These are phyloP conservation scores for Drosophila ercepeae DNA, from an alignment of 1,140 invertebrate genomes.

Conservation along the genomic window DNA sequence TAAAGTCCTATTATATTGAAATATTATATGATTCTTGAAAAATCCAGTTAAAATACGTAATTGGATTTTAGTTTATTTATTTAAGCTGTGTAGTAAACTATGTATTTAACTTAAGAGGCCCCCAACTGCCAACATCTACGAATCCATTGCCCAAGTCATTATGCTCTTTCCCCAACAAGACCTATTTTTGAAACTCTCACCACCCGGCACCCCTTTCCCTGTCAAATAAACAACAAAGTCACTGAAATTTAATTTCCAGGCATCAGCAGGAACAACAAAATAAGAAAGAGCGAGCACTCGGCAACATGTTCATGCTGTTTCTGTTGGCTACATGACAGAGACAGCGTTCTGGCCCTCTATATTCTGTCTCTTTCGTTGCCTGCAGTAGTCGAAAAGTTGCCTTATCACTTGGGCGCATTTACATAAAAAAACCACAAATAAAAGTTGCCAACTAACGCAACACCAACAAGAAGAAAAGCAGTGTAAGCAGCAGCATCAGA, in stretches of 20 bases:
- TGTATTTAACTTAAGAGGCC: neutral
- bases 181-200: neutral
- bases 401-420: slow-evolving; percentile 82
- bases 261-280: slow-evolving; percentile 48
- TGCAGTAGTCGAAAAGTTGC: slow-evolving; percentile 78
- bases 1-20: too few relatives aligned
- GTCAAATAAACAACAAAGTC: slow-evolving; percentile 79
- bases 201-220: neutral
- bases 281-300: slow-evolving; percentile 52
- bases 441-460: slow-evolving; percentile 80
- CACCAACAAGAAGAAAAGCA: slow-evolving; percentile 30
- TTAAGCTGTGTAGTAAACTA: neutral
- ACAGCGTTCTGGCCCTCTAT: slow-evolving; percentile 48
- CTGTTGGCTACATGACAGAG: slow-evolving; percentile 73
- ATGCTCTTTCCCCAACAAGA: slow-evolving; percentile 42
- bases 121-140: neutral
- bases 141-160: slow-evolving; percentile 38
- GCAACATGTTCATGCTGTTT: slow-evolving; percentile 79
- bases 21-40: too few relatives aligned
- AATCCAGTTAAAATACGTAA: too few relatives aligned
- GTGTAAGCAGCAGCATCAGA: slow-evolving; percentile 29
- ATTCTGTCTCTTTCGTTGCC: neutral
- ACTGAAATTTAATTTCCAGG: slow-evolving; percentile 80
- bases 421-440: slow-evolving; percentile 83
- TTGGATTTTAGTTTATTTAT: too few relatives aligned